phyloP scores from a whole-genome alignment of 1,140 invertebrate genomes.

The Melanaphis sacchari region DNA sequence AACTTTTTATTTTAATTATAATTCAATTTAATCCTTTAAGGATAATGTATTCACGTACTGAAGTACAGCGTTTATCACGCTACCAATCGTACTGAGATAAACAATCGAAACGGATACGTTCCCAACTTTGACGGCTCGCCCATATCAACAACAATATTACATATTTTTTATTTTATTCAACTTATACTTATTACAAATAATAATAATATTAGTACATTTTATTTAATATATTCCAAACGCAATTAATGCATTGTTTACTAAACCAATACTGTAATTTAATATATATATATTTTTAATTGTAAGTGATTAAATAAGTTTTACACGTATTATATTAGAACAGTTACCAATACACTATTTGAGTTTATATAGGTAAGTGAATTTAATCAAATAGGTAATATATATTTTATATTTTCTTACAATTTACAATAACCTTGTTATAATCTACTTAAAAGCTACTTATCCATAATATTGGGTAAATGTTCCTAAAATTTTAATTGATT shows the following conservation, averaged over 20 bases:
- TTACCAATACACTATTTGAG: not conserved
- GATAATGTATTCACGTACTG: not conserved
- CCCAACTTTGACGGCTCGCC: conserved; percentile 44
- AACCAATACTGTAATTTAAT: too few species aligned
- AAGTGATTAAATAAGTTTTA: not conserved
- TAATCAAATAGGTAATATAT: not conserved
- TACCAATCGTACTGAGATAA: not conserved
- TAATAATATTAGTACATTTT: not conserved
- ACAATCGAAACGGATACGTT: conserved; percentile 22
- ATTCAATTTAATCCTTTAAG: not conserved
- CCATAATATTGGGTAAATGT: not conserved
- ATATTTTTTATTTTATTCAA: conserved; percentile 21
- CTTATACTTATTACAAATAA: not conserved
- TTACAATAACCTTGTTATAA: not conserved
- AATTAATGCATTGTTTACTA: not conserved
- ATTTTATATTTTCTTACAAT: not conserved
- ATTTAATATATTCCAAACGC: not conserved
- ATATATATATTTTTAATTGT: not conserved
- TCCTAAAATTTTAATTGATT: not conserved
- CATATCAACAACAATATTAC: conserved; percentile 48
- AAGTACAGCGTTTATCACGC: not conserved
- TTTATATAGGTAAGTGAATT: not conserved
- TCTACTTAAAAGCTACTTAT: not conserved
- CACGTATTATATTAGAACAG: not conserved
- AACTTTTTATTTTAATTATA: not conserved